Conservation (phyloP, 1,140 invertebrate species). For the Drosophila saltans region DNA sequence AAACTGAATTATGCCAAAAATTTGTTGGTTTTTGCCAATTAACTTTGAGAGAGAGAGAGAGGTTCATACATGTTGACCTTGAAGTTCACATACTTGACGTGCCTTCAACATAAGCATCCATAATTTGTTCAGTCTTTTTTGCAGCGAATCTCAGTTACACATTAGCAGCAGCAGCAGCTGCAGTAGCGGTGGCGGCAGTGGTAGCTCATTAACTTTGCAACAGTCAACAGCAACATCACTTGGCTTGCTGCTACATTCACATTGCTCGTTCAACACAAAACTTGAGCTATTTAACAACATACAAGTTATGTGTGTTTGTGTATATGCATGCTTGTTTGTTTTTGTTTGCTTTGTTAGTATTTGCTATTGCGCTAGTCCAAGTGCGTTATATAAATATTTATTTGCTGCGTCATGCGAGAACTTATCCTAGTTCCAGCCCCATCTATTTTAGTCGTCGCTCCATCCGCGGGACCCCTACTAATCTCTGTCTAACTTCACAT, state of each 20-base stretch:
- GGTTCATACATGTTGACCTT: not conserved
- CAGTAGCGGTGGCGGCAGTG: not conserved
- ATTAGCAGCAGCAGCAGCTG: not conserved
- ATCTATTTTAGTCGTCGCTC: no score
- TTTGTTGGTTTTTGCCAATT: constrained; percentile 7
- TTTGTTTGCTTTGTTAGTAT: constrained; percentile 22
- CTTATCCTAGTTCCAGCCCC: constrained; percentile 17
- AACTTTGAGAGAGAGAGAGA: not conserved
- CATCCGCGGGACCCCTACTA: constrained; percentile 8
- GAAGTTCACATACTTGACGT: not conserved
- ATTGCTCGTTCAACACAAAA: constrained; percentile 44
- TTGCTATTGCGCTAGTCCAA: constrained; percentile 45
- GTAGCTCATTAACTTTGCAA: constrained; percentile 67
- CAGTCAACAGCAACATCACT: constrained; percentile 43
- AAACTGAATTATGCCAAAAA: not conserved
- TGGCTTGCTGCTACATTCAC: constrained; percentile 33
- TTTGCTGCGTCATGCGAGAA: constrained; percentile 41
- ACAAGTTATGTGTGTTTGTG: constrained; percentile 36
- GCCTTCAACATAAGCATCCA: not conserved
- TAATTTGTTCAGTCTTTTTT: not conserved
- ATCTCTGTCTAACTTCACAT: constrained; percentile 34
- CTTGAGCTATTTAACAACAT: constrained; percentile 76
- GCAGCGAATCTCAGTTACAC: not conserved
- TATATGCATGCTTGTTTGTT: constrained; percentile 33
- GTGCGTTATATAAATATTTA: constrained; percentile 71